Conservation (phyloP, 2,113 vertebrate genomes). For the Perca fluviatilis region DNA sequence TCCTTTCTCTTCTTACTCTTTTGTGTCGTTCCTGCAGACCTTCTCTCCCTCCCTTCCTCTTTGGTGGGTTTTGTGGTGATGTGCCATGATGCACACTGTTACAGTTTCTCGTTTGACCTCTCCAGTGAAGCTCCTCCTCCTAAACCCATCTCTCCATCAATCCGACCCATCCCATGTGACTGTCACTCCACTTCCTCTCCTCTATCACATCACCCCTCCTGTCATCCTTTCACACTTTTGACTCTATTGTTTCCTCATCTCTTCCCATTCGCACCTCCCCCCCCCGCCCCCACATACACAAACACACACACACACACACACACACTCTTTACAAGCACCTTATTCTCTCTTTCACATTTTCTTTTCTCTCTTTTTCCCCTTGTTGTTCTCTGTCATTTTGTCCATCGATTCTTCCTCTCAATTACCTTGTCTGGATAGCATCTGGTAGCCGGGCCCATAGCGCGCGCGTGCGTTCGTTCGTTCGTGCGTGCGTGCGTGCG, state of each 20-base stretch:
- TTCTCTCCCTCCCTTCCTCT: not conserved
- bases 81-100: slow-evolving; percentile 30
- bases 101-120: slow-evolving; percentile 29
- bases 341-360: slow-evolving; percentile 15
- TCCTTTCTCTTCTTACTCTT: not conserved
- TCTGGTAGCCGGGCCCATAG: slow-evolving; percentile 48
- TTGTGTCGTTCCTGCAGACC: not conserved
- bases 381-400: slow-evolving; percentile 42
- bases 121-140: slow-evolving; percentile 14
- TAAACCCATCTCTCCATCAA: slow-evolving; percentile 7
- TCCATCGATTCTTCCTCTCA: slow-evolving; percentile 43
- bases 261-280: slow-evolving; percentile 1
- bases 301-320: too few relatives aligned
- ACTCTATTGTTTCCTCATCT: slow-evolving; percentile 26
- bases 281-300: not conserved
- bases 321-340: slow-evolving; percentile 17
- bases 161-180: not conserved
- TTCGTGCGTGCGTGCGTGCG: not conserved
- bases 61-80: too few relatives aligned
- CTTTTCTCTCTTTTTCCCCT: slow-evolving; percentile 3
- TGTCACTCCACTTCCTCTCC: not conserved
- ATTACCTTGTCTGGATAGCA: slow-evolving; percentile 60
- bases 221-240: slow-evolving; percentile 13
- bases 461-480: slow-evolving; percentile 8
- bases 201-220: not conserved